These are phyloP conservation scores for Abscondita cerata DNA, from an alignment of 2,888 invertebrate genomes.

Conservation along the genomic window DNA sequence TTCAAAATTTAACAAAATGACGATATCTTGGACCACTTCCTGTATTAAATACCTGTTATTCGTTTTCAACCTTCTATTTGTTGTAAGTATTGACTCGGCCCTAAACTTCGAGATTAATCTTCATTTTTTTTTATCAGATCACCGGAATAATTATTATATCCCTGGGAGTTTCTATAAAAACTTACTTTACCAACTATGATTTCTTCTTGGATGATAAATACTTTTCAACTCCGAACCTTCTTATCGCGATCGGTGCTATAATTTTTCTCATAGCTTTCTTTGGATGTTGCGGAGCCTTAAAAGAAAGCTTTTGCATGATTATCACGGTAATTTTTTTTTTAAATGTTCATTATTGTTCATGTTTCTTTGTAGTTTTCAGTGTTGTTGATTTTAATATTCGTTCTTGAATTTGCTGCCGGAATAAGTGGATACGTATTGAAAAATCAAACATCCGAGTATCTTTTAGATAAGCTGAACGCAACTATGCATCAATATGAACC, in stretches of 20 bases:
- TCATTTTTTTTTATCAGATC: conserved; percentile 73
- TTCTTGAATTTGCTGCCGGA: conserved; percentile 85
- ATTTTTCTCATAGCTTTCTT: conserved; percentile 94
- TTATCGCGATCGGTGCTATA: conserved; percentile 88
- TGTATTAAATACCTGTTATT: conserved; percentile 88
- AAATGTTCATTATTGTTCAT: background rate
- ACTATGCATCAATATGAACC: conserved; percentile 70
- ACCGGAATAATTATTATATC: conserved; percentile 85
- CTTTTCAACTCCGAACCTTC: conserved; percentile 83
- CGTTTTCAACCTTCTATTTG: conserved; percentile 84
- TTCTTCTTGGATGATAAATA: conserved; percentile 82
- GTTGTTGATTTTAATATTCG: conserved; percentile 79
- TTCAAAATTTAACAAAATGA: conserved; percentile 42
- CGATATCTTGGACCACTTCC: conserved; percentile 49
- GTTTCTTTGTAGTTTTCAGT: conserved; percentile 69
- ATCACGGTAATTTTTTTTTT: conserved; percentile 68
- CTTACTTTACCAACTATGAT: conserved; percentile 76
- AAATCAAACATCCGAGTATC: conserved; percentile 68
- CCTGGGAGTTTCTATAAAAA: conserved; percentile 79
- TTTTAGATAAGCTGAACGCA: conserved; percentile 70
- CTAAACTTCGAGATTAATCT: conserved; percentile 12
- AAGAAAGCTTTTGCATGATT: conserved; percentile 94
- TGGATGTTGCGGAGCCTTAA: conserved; percentile 95
- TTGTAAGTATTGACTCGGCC: conserved; percentile 72
- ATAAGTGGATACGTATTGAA: conserved; percentile 81